Base-by-base conservation (phyloP, 2,797 vertebrate species). In the Danio kyathit region DNA sequence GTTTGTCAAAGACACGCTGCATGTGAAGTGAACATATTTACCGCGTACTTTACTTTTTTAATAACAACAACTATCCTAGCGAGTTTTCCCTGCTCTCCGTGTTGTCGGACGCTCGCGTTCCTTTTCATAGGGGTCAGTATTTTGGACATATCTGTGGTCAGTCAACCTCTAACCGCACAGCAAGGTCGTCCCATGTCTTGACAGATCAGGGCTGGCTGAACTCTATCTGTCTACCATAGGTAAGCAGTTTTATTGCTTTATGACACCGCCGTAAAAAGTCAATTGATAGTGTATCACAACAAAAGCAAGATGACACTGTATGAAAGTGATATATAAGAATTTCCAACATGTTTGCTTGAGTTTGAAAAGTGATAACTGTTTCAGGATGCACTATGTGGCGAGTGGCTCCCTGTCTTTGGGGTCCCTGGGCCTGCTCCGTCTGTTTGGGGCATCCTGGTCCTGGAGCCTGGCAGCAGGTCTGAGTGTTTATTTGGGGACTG, bases 401-500 rank as follows among this genome's bases (percentile, higher is more conserved):
- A 91, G 90, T 89, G 90, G 91, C 56, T 92, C 93, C 80, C 88
- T 91, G 80, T 95, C 95, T n/a, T 83, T 97, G 88, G 95, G 94
- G 65, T 96, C 96, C 4, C 66, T 97, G 90, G 95, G 94, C 82
- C 89, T 97, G 84, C 85, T 97, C 76, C 94, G 95, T 63, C 88
- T 97, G 78, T 89, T 96, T 16, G 96, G 96, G 54, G 89, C 96
- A 76, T 94, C 96, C 71, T 97, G 96, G 96, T 85, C 93, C 84
- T 98, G 97, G 97, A 96, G 95, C 79, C 49, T 95, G 65, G 95
- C 92, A 14, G 96, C 94, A 1, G 92, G 95, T 51, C 84, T 98
- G 10, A 93, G 95, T 5, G 84, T 97, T 29, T 96, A 96, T 89
- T 89, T 97, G 72, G 94, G 95, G 61, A 90, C 93, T 1, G 96